Evolutionary conservation across 1,140 invertebrate genomes (phyloP), one percentile per base, ranked within the genome.

Genomic region (Lithobius niger): DNA sequence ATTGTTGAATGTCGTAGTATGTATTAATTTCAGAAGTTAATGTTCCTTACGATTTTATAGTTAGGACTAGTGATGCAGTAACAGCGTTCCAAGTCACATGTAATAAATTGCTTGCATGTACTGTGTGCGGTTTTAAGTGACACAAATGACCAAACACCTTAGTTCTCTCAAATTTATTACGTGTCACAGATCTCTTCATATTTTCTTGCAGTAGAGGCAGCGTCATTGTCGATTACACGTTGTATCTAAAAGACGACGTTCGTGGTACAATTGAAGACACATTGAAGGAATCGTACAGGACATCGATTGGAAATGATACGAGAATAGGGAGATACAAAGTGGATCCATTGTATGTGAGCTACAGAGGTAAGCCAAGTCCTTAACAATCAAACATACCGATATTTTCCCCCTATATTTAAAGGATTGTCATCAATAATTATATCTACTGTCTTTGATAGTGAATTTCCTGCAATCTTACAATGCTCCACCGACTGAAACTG

Each of bases 221-320:
- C 22, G 48, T 50, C 6, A 13, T 50, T 6, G 48, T 50, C 13
- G 48, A 50, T 50, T 50, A 50, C 48, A 50, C 48, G 4, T 24
- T 50, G 10, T 50, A 26, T 27, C 48, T 50, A 6, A 50, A 26
- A 24, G 13, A 24, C 13, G 24, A 50, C 24, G 27, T 19, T 3
- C 10, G 6, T 13, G 48, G 48, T 3, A 10, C 13, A 4, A 27
- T 50, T 10, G 4, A 24, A 4, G 10, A 50, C 25, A 24, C 6
- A 19, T 15, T 50, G 6, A 50, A 26, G 19, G 27, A 25, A 6
- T 3, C 48, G 3, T 50, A 50, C 24, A 50, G 48, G 27, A 15
- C 10, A 4, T 22, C 24, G 4, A 16, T 50, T 22, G 24, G 27
- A 4, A 50, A 50, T 50, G 48, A 26, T 13, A 50, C 48, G 21